These are phyloP conservation scores for Busseola fusca DNA, from an alignment of 2,888 invertebrate species.

Conservation along the genomic window DNA sequence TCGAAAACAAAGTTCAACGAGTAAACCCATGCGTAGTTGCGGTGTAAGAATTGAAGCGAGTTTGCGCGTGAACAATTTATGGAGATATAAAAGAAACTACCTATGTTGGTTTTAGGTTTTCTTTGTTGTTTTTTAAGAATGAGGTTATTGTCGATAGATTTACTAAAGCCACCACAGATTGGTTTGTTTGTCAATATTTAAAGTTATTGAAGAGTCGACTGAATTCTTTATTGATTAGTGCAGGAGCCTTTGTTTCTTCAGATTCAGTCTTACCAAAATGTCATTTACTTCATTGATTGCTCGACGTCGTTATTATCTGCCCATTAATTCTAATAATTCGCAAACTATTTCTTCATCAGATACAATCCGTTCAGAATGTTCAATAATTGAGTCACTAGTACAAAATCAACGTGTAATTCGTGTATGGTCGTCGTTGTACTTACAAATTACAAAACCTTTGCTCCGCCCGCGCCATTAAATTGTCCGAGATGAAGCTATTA, in stretches of 20 bases:
- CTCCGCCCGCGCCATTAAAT: slow-evolving; percentile 22
- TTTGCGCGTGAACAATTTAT: slow-evolving; percentile 27
- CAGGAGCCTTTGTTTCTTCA: neutral
- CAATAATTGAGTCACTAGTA: slow-evolving; percentile 20
- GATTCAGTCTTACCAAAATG: neutral
- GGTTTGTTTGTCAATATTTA: neutral
- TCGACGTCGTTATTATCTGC: neutral
- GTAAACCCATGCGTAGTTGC: slow-evolving; percentile 19
- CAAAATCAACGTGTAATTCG: slow-evolving; percentile 4
- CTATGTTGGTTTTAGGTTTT: slow-evolving; percentile 29
- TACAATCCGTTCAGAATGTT: slow-evolving; percentile 3
- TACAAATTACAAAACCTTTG: slow-evolving; percentile 26
- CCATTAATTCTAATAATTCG: neutral
- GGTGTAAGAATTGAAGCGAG: slow-evolving; percentile 18
- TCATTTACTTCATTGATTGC: neutral
- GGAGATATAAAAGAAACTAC: slow-evolving; percentile 13
- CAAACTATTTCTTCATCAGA: neutral
- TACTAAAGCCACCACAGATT: slow-evolving; percentile 8
- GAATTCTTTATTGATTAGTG: neutral
- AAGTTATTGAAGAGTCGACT: neutral
- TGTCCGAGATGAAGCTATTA: slow-evolving; percentile 46
- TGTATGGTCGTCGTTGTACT: neutral
- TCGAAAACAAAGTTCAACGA: slow-evolving; percentile 51
- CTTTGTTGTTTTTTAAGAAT: slow-evolving; percentile 38
- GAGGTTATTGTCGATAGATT: slow-evolving; percentile 29